Conservation (phyloP, 1,140 invertebrate genomes). For the Formica exsecta region DNA sequence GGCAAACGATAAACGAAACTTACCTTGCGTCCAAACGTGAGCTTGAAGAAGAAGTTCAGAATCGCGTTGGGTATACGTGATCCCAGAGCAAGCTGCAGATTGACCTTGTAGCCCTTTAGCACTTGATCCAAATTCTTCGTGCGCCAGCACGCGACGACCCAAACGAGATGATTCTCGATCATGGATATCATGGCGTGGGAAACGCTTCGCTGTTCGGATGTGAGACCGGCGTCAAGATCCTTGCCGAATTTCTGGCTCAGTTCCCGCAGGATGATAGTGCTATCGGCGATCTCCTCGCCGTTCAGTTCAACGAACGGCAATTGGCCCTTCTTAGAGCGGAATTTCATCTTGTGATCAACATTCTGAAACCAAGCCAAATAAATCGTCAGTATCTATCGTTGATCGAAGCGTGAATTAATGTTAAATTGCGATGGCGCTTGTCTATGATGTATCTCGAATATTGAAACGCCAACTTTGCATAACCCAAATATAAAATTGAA, state of each 20-base stretch:
- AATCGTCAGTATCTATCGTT: background rate
- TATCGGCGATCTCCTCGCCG: conserved; percentile 97
- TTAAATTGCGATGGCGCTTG: background rate
- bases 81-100: conserved; percentile 94
- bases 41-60: conserved; percentile 96
- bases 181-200: conserved; percentile 97
- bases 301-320: conserved; percentile 97
- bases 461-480: background rate
- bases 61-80: conserved; percentile 95
- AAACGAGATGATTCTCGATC: conserved; percentile 97
- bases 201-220: conserved; percentile 93
- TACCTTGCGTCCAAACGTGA: conserved; percentile 95
- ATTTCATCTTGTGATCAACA: conserved; percentile 97
- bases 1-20: conserved; percentile 73
- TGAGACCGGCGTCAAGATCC: conserved; percentile 93
- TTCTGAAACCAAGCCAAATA: conserved; percentile 89
- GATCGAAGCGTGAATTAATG: background rate
- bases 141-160: conserved; percentile 95
- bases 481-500: background rate
- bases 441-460: background rate
- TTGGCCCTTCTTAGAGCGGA: conserved; percentile 96
- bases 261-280: conserved; percentile 95
- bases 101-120: conserved; percentile 95
- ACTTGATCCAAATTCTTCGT: conserved; percentile 94
- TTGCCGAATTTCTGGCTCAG: conserved; percentile 93